Percentiles rank a stretch among this genome's conserved stretches.
phyloP scores from a whole-genome alignment of 2,888 invertebrate genomes.

The Melangyna quadrimaculata region DNA sequence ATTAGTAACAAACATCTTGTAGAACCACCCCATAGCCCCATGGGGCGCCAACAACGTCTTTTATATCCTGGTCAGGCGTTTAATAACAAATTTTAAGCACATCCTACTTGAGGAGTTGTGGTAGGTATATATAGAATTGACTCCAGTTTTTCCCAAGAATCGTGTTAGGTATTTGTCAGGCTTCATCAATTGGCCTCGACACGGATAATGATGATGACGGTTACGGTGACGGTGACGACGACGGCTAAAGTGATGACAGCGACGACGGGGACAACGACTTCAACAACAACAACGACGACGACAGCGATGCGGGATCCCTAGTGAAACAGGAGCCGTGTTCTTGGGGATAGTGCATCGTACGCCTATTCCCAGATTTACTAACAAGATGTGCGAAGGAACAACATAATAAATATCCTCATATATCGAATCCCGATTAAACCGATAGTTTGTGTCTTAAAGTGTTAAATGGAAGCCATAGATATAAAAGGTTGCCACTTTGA shows the following conservation, averaged over 20 bases:
- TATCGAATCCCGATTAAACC: constrained; percentile 22
- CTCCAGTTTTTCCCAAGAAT: constrained; percentile 59
- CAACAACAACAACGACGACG: background rate
- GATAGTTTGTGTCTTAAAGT: constrained; percentile 25
- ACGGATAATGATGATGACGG: constrained; percentile 31
- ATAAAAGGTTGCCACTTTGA: background rate
- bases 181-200: constrained; percentile 66
- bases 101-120: constrained; percentile 13
- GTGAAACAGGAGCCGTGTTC: constrained; percentile 10
- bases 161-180: constrained; percentile 73
- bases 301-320: background rate
- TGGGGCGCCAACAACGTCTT: constrained; percentile 32
- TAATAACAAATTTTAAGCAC: constrained; percentile 6
- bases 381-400: constrained; percentile 22
- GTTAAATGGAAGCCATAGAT: constrained; percentile 1
- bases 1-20: constrained; percentile 20
- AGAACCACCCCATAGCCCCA: constrained; percentile 20
- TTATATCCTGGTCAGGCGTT: constrained; percentile 9
- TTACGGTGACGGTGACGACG: background rate
- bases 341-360: background rate
- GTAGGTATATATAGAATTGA: background rate
- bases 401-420: constrained; percentile 11
- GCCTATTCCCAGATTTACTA: constrained; percentile 7
- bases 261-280: constrained; percentile 19
- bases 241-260: background rate